A percentile compares a stretch with the other conserved stretches of the same genome.
Evolutionary conservation across 1,140 invertebrate genomes (phyloP).

Genomic region (Asbolus verrucosus): DNA sequence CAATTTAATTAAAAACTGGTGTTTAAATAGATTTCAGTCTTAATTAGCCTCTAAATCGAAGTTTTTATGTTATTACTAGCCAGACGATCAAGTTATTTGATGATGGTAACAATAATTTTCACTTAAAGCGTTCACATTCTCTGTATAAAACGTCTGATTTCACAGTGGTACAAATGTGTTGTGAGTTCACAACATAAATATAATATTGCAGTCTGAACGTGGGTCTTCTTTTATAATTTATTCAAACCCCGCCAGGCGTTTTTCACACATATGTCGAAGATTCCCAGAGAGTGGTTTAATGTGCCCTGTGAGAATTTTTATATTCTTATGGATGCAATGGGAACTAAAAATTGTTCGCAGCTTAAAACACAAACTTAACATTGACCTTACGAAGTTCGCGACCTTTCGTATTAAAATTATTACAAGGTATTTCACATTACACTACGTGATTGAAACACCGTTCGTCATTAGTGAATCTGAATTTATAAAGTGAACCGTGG

Average conservation of each 20-base stretch:
- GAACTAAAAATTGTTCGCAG: not conserved
- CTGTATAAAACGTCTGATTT: too few species aligned
- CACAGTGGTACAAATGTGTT: slow-evolving; percentile 4
- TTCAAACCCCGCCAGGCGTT: slow-evolving; percentile 28
- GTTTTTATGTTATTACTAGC: too few species aligned
- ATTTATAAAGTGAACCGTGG: slow-evolving; percentile 24
- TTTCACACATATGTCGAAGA: slow-evolving; percentile 20
- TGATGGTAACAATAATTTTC: too few species aligned
- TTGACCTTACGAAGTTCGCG: slow-evolving; percentile 26
- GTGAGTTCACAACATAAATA: slow-evolving; percentile 7
- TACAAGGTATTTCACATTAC: slow-evolving; percentile 28
- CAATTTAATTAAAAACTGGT: too few species aligned
- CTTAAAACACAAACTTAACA: slow-evolving; percentile 22
- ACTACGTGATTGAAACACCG: slow-evolving; percentile 34
- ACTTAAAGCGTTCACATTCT: too few species aligned
- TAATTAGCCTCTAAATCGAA: too few species aligned
- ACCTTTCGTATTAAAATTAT: slow-evolving; percentile 31
- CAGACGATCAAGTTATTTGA: too few species aligned
- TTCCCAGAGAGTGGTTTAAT: slow-evolving; percentile 24
- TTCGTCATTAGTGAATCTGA: slow-evolving; percentile 30
- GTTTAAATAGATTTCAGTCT: too few species aligned
- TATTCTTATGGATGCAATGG: slow-evolving; percentile 10
- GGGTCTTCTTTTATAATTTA: slow-evolving; percentile 26
- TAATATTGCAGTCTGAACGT: slow-evolving; percentile 13
- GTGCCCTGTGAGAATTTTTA: slow-evolving; percentile 23